Percentiles rank a stretch among this genome's conserved stretches.
Evolutionary conservation across 2,113 vertebrate species (phyloP).

Genomic region (Lagopus muta): DNA sequence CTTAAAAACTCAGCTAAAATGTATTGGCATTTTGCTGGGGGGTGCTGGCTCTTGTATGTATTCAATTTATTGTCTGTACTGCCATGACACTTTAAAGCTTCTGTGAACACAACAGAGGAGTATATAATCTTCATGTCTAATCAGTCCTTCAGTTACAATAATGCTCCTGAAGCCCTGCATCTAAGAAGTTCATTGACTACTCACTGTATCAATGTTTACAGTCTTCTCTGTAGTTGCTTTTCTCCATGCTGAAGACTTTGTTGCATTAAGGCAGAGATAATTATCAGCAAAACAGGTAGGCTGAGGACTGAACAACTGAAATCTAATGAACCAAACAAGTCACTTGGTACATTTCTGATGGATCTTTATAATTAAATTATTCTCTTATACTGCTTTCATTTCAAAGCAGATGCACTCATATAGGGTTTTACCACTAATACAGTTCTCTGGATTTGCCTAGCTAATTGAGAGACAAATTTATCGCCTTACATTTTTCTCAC

Average conservation of each 20-base stretch:
- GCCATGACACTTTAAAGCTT: neutral
- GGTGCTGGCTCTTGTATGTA: neutral
- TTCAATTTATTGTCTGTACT: neutral
- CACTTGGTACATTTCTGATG: neutral
- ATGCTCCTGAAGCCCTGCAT: neutral
- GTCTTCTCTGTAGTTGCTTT: neutral
- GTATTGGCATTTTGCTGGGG: neutral
- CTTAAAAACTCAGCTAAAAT: neutral
- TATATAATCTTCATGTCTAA: neutral
- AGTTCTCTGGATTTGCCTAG: neutral
- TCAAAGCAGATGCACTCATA: neutral
- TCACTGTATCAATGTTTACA: neutral
- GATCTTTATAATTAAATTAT: neutral
- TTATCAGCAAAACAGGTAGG: neutral
- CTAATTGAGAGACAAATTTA: neutral
- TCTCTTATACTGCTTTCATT: neutral
- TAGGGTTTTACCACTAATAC: neutral
- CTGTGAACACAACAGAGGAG: neutral
- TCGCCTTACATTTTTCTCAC: neutral
- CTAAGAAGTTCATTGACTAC: neutral
- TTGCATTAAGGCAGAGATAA: neutral
- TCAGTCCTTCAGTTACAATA: neutral
- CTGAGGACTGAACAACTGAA: neutral
- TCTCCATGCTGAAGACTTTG: neutral
- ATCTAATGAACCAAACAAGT: neutral